Base-by-base conservation (phyloP, 2,888 invertebrate species). In the Drosophila ustulata region DNA sequence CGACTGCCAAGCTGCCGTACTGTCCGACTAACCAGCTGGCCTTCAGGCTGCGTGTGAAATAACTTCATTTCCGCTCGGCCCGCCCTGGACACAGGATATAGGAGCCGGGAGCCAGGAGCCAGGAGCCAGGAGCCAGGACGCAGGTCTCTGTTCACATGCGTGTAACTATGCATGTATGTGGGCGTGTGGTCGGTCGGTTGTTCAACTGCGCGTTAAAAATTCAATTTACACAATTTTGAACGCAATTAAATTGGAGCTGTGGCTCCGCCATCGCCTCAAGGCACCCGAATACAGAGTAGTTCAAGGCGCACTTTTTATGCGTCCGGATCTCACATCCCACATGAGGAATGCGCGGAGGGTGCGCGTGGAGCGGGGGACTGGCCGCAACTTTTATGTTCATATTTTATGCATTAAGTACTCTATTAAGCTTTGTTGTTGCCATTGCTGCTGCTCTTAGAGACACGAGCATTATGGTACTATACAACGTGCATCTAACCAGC, bases 191-290 rank as follows among this genome's bases (percentile, higher is more conserved):
- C 43, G 18, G 41, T 30, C 26, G 28, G 18, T 41, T 58, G 66
- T 41, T 39, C 70, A 66, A 64, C 66, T 53, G 69, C 65, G 86
- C 67, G 86, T 85, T 85, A 64, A 82, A 75, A 83, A 82, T 83
- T 88, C 78, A 80, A 88, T 85, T 83, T 82, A 78, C 80, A 80
- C 83, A 77, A 85, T 85, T 82, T 82, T 75, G 51, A 88, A 66
- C 80, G 70, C 75, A 83, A 88, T 88, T 88, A 78, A 85, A 80
- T 77, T 71, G 65, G 53, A 71, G 61, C 57, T 52, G 47, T 18
- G 13, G 28, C 34, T 18, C 11, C 7, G 6, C 1, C 18, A 4
- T 13, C 9, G 23, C 25, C 23, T 18, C 8, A 41, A 13, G 52
- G 28, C 39, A 41, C 8, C 46, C 25, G 7, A 37, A 37, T 13